phyloP scores from a whole-genome alignment of 2,888 invertebrate species.

The Cataglyphis albicans region DNA sequence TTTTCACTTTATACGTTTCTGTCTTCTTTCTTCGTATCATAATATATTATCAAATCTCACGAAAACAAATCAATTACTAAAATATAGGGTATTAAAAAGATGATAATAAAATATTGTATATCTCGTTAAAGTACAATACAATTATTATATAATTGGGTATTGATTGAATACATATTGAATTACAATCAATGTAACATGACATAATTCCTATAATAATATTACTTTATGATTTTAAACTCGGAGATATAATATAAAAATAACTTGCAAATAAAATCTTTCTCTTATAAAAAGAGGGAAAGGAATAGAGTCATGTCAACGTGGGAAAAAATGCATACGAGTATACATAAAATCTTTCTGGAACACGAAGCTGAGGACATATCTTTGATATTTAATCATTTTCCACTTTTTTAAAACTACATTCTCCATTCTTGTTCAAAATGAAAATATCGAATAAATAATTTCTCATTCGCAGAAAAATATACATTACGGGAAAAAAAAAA shows the following conservation, averaged over 20 bases:
- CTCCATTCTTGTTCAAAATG: background rate
- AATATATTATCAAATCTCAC: background rate
- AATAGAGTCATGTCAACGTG: background rate
- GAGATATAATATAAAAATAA: background rate
- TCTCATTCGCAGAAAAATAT: background rate
- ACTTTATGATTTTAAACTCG: background rate
- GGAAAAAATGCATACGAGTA: background rate
- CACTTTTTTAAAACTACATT: background rate
- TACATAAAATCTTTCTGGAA: background rate
- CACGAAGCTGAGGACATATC: background rate
- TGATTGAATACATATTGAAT: too few species aligned
- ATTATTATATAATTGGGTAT: too few species aligned
- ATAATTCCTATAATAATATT: background rate
- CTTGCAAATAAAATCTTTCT: constrained; percentile 6
- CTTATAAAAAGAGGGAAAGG: background rate
- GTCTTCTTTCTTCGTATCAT: background rate
- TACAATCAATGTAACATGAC: too few species aligned
- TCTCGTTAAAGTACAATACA: background rate
- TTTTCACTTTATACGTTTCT: background rate
- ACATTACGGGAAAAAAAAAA: background rate
- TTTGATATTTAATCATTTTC: background rate
- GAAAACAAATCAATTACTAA: background rate
- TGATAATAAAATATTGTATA: background rate
- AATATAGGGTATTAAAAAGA: background rate
- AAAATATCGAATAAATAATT: background rate